These are phyloP conservation scores for Lycocerus yunnanus DNA, from an alignment of 2,888 invertebrate genomes.

Conservation along the genomic window DNA sequence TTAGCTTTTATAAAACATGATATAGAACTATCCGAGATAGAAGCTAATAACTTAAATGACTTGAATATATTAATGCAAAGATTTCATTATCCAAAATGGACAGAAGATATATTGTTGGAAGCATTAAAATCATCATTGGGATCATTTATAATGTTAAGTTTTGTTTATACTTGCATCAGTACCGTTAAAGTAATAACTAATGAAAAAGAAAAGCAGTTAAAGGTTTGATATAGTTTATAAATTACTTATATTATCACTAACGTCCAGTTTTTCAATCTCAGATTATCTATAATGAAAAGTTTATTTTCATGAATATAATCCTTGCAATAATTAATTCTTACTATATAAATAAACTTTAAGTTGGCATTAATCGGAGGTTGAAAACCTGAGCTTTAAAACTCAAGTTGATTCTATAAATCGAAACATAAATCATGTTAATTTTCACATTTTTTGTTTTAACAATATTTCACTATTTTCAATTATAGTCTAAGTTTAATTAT, in stretches of 20 bases:
- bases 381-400: too few relatives aligned
- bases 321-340: too few relatives aligned
- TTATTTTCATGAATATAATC: too few relatives aligned
- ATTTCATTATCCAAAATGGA: slow-evolving; percentile 75
- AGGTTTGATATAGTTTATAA: slow-evolving; percentile 56
- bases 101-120: slow-evolving; percentile 68
- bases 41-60: slow-evolving; percentile 25
- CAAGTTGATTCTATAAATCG: too few relatives aligned
- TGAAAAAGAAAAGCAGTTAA: slow-evolving; percentile 77
- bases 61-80: slow-evolving; percentile 61
- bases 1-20: slow-evolving; percentile 35
- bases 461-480: too few relatives aligned
- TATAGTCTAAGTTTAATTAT: too few relatives aligned
- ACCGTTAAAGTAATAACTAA: slow-evolving; percentile 74
- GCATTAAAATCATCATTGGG: slow-evolving; percentile 72
- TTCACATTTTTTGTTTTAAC: too few relatives aligned
- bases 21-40: slow-evolving; percentile 30
- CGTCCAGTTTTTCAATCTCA: too few relatives aligned
- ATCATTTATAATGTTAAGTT: slow-evolving; percentile 77
- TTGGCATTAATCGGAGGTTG: too few relatives aligned
- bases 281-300: too few relatives aligned
- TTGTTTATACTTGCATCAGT: slow-evolving; percentile 80
- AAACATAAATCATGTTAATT: too few relatives aligned
- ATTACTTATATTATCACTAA: background rate
- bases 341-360: too few relatives aligned